Evolutionary conservation across 1,140 invertebrate genomes (phyloP).

Genomic region (Uloborus diversus): DNA sequence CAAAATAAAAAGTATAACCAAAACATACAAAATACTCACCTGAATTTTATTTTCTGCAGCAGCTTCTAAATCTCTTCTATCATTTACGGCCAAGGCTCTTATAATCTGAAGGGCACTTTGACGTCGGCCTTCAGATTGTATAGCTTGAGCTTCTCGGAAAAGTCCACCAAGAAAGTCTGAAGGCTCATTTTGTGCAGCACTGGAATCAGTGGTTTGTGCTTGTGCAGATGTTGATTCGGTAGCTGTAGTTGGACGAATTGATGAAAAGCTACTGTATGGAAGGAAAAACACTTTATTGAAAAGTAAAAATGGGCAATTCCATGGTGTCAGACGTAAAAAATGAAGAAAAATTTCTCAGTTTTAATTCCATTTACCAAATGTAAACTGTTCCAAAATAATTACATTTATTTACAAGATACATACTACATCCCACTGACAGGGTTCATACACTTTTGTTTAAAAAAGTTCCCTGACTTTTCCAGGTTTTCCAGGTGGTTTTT

Average conservation of each 20-base stretch:
- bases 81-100: background rate
- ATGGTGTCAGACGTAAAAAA: too few relatives aligned
- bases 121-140: slow-evolving; percentile 14
- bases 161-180: slow-evolving; percentile 23
- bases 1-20: background rate
- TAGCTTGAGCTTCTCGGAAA: slow-evolving; percentile 3
- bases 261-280: slow-evolving; percentile 4
- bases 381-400: too few relatives aligned
- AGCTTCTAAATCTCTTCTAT: background rate
- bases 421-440: too few relatives aligned
- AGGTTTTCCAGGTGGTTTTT: too few relatives aligned
- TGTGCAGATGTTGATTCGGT: background rate
- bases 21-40: background rate
- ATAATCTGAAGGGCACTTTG: slow-evolving; percentile 15
- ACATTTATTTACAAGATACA: too few relatives aligned
- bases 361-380: too few relatives aligned
- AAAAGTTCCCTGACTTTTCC: too few relatives aligned
- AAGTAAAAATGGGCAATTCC: too few relatives aligned
- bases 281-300: background rate
- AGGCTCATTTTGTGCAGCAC: too few relatives aligned
- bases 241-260: background rate
- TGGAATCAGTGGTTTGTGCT: background rate
- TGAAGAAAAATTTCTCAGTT: too few relatives aligned
- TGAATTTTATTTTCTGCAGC: background rate
- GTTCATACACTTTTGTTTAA: too few relatives aligned